A percentile compares a stretch with the other conserved stretches of the same genome.
These are phyloP conservation scores for Pelobates cultripes DNA, from an alignment of 2,797 vertebrate species.

Conservation along the genomic window DNA sequence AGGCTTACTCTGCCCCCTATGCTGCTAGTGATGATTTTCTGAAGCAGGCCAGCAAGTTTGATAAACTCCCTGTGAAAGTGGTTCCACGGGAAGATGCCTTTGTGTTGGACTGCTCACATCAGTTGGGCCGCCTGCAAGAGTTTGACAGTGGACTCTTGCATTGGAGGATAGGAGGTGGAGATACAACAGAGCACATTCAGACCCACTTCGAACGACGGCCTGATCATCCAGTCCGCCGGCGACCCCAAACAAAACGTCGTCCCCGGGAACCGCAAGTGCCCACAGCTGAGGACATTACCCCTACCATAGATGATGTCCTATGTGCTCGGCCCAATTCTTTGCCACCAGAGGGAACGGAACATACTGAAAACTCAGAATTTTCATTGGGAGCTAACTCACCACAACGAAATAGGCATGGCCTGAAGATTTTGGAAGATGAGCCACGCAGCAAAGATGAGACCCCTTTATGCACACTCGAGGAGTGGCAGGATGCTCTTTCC, in stretches of 20 bases:
- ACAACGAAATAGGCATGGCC: slow-evolving; percentile 73
- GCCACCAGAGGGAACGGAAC: slow-evolving; percentile 65
- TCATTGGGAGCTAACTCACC: slow-evolving; percentile 75
- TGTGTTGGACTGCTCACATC: slow-evolving; percentile 83
- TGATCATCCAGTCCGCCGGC: slow-evolving; percentile 79
- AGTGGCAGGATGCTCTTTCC: slow-evolving; percentile 96
- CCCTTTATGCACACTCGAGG: slow-evolving; percentile 88
- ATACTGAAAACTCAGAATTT: slow-evolving; percentile 68
- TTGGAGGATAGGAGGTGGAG: slow-evolving; percentile 96
- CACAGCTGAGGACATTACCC: slow-evolving; percentile 76
- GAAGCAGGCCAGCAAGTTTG: slow-evolving; percentile 92
- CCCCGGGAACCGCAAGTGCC: slow-evolving; percentile 60
- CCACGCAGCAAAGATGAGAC: slow-evolving; percentile 98
- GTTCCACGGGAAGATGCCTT: slow-evolving; percentile 93
- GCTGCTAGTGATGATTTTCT: slow-evolving; percentile 81
- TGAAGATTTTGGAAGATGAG: slow-evolving; percentile 93
- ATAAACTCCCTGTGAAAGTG: slow-evolving; percentile 93
- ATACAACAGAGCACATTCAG: slow-evolving; percentile 98
- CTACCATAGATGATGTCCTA: slow-evolving; percentile 87
- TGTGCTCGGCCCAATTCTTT: slow-evolving; percentile 81
- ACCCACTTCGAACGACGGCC: slow-evolving; percentile 93
- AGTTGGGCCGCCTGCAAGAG: slow-evolving; percentile 88
- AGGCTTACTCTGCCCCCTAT: slow-evolving; percentile 70
- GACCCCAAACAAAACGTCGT: slow-evolving; percentile 74
- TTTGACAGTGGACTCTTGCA: slow-evolving; percentile 96